phyloP scores from a whole-genome alignment of 2,888 invertebrate genomes.

The Megamerina dolium region DNA sequence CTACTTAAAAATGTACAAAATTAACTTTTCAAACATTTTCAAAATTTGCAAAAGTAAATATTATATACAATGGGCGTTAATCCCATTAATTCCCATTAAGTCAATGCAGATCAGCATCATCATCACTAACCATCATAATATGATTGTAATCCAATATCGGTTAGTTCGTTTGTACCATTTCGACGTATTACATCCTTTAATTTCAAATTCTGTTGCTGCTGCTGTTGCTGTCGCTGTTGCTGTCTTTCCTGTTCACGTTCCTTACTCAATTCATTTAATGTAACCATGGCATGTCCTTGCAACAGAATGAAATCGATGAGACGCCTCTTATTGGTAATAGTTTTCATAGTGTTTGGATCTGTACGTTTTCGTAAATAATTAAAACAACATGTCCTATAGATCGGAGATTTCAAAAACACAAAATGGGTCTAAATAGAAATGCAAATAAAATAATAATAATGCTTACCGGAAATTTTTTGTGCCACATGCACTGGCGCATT shows the following conservation, averaged over 20 bases:
- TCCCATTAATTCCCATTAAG: too few species aligned
- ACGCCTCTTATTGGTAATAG: constrained; percentile 37
- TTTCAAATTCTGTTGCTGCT: too few species aligned
- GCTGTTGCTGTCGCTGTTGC: constrained; percentile 13
- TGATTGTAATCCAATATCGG: too few species aligned
- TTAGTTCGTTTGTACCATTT: too few species aligned
- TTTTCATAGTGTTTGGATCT: constrained; percentile 36
- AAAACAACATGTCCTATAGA: constrained; percentile 58
- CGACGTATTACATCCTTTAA: too few species aligned
- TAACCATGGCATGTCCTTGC: constrained; percentile 40
- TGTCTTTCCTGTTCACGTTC: too few species aligned
- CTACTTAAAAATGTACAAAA: neutral
- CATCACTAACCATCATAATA: neutral
- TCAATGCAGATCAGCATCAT: neutral
- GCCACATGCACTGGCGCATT: constrained; percentile 60
- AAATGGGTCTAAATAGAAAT: neutral
- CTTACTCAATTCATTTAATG: constrained; percentile 30
- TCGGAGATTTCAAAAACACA: neutral
- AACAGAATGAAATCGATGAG: constrained; percentile 43
- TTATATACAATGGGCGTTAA: too few species aligned
- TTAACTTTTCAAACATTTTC: neutral
- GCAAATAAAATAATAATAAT: neutral
- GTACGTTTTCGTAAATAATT: constrained; percentile 60
- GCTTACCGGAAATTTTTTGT: constrained; percentile 55
- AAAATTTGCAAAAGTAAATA: neutral